phyloP scores from a whole-genome alignment of 2,797 vertebrate species.

The Buphagus erythrorhynchus region DNA sequence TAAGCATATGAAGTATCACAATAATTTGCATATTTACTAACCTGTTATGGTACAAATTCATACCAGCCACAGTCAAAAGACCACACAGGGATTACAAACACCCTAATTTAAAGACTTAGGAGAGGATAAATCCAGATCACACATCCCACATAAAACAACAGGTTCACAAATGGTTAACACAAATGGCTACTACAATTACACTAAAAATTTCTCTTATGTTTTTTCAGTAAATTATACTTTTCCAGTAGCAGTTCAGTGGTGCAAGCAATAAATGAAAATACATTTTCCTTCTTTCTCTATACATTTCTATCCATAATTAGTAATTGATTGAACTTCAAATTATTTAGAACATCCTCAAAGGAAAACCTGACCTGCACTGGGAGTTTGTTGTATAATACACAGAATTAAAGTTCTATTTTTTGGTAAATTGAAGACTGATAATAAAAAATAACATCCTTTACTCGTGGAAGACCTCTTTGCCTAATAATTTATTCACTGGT shows the following conservation, averaged over 20 bases:
- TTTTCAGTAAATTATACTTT: neutral
- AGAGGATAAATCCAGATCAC: neutral
- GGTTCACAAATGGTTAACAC: neutral
- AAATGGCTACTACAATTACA: neutral
- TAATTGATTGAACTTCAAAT: neutral
- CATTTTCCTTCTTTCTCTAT: neutral
- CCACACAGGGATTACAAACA: neutral
- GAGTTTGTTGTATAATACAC: neutral
- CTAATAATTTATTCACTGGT: neutral
- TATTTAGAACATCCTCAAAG: neutral
- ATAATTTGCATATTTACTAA: neutral
- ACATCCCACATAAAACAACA: neutral
- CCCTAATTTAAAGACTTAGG: neutral
- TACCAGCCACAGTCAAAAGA: neutral
- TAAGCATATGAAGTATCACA: constrained; percentile 9
- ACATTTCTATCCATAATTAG: neutral
- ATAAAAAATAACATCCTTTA: neutral
- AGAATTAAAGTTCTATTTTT: neutral
- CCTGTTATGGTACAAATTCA: neutral
- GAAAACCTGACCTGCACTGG: neutral
- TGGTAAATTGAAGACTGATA: neutral
- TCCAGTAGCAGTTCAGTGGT: neutral
- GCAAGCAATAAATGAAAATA: neutral
- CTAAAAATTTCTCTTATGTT: neutral
- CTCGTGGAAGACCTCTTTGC: neutral